Percentiles rank a stretch among this genome's conserved stretches.
phyloP scores from a whole-genome alignment of 2,797 vertebrate species.

The Ataeniobius toweri region DNA sequence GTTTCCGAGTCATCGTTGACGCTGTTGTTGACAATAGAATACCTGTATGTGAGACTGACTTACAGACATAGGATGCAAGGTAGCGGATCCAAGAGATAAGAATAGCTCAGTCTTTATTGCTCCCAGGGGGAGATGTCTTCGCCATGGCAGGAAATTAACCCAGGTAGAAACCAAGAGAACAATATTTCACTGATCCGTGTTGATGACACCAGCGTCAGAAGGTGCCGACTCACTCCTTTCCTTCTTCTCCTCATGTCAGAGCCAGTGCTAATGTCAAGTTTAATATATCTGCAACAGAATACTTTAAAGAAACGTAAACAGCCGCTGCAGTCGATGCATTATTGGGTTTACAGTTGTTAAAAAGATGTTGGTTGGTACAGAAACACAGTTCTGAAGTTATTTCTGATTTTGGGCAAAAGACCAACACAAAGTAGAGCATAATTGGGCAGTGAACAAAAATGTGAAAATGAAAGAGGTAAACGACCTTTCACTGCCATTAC shows the following conservation, averaged over 20 bases:
- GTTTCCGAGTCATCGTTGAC: constrained; percentile 6
- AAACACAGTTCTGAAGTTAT: constrained; percentile 1
- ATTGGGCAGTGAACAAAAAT: too few species aligned
- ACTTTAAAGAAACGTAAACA: constrained; percentile 35
- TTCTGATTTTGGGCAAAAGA: background rate
- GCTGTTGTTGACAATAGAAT: constrained; percentile 38
- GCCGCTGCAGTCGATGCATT: constrained; percentile 2
- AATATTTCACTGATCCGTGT: constrained; percentile 19
- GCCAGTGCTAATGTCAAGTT: constrained; percentile 17
- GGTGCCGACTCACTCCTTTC: constrained; percentile 6
- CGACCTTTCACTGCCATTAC: too few species aligned
- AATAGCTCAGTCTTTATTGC: constrained; percentile 58
- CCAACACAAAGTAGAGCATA: background rate
- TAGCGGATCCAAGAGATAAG: constrained; percentile 56
- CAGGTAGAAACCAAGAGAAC: constrained; percentile 31
- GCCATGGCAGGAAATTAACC: constrained; percentile 64
- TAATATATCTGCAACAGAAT: constrained; percentile 19
- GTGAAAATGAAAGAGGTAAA: too few species aligned
- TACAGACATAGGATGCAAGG: constrained; percentile 48
- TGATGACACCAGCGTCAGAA: constrained; percentile 12
- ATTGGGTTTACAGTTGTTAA: constrained; percentile 29
- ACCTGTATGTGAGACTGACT: constrained; percentile 32
- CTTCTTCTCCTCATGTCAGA: constrained; percentile 23
- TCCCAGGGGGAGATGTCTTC: constrained; percentile 47
- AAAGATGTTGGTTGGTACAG: constrained; percentile 44